phyloP scores from a whole-genome alignment of 2,113 vertebrate species.

The Speoplatyrhinus poulsoni region DNA sequence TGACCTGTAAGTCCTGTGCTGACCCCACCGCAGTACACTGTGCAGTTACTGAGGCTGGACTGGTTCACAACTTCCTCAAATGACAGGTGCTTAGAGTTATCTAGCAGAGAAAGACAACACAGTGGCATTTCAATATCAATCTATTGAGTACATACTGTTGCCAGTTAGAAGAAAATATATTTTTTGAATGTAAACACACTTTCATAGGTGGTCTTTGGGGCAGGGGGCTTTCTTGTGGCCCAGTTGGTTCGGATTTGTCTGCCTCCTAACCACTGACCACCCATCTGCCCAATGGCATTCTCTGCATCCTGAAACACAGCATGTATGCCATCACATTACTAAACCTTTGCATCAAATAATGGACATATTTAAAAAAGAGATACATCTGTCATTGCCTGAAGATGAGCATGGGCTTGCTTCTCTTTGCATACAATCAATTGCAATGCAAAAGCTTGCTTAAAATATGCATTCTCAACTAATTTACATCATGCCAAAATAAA shows the following conservation, averaged over 20 bases:
- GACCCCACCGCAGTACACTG: constrained; percentile 95
- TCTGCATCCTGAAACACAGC: constrained; percentile 85
- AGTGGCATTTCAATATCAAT: background rate
- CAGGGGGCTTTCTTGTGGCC: constrained; percentile 96
- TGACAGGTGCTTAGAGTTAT: constrained; percentile 90
- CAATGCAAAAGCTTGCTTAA: no score
- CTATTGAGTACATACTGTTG: background rate
- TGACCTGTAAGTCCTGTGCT: constrained; percentile 93
- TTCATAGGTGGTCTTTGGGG: constrained; percentile 92
- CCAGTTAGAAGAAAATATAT: background rate
- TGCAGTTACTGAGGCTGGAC: constrained; percentile 97
- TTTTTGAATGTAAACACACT: constrained; percentile 73
- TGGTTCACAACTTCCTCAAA: constrained; percentile 97
- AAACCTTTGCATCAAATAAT: no score
- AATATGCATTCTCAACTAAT: no score
- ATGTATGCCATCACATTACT: background rate
- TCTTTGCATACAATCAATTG: no score
- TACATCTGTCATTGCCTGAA: no score
- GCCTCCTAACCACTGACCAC: constrained; percentile 96
- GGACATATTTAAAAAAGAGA: no score
- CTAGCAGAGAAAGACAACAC: constrained; percentile 50
- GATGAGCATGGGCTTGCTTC: no score
- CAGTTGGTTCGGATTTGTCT: constrained; percentile 98
- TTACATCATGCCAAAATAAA: no score
- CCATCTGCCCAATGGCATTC: constrained; percentile 98